Conservation (phyloP, 1,140 invertebrate species). For the Frieseomelitta varia region DNA sequence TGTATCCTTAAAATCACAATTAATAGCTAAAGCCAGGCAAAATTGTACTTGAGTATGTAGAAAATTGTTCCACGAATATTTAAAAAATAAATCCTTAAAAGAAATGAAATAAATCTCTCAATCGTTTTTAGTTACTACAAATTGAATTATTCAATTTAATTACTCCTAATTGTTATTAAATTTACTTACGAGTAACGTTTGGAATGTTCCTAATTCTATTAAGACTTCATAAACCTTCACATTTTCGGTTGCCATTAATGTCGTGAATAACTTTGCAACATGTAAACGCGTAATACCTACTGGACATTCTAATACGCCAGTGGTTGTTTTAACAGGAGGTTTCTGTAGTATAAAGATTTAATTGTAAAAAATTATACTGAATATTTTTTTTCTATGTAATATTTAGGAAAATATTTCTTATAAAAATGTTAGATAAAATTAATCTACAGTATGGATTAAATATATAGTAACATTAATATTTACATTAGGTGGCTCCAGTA, state of each 20-base stretch:
- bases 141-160: background rate
- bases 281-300: conserved; percentile 90
- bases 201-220: conserved; percentile 83
- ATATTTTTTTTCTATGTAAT: background rate
- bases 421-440: conserved; percentile 39
- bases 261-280: conserved; percentile 88
- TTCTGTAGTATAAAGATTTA: conserved; percentile 77
- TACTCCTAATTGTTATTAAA: background rate
- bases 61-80: conserved; percentile 94
- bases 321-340: conserved; percentile 85
- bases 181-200: conserved; percentile 85
- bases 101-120: conserved; percentile 14
- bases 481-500: conserved; percentile 89
- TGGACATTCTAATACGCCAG: conserved; percentile 87
- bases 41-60: conserved; percentile 92
- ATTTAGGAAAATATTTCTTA: background rate
- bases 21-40: conserved; percentile 87
- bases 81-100: conserved; percentile 90
- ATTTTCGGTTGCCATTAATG: conserved; percentile 87
- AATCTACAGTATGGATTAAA: too few relatives aligned
- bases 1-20: conserved; percentile 75
- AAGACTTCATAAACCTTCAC: conserved; percentile 83
- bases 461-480: conserved; percentile 52
- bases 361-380: background rate
- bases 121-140: background rate